phyloP scores from a whole-genome alignment of 2,888 invertebrate genomes.

The Hirtodrosophila trivittata region DNA sequence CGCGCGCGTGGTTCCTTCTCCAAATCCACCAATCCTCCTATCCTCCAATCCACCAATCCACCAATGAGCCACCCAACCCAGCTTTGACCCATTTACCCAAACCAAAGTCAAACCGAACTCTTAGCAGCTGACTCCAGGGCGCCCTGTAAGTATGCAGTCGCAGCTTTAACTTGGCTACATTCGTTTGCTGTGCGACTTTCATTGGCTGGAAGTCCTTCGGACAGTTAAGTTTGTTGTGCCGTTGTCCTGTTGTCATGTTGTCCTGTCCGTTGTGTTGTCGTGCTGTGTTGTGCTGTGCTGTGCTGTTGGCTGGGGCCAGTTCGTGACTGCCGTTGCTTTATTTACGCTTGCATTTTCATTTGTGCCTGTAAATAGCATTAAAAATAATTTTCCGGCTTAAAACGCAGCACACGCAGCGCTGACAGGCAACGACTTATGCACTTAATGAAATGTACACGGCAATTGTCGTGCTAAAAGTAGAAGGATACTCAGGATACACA shows the following conservation, averaged over 20 bases:
- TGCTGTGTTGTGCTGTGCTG: not conserved
- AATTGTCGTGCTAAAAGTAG: conserved; percentile 53
- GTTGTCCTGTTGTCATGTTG: not conserved
- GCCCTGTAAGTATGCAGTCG: conserved; percentile 27
- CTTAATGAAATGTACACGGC: conserved; percentile 80
- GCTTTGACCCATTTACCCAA: too few species aligned
- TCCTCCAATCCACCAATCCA: not conserved
- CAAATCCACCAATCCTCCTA: not conserved
- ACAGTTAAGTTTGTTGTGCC: conserved; percentile 13
- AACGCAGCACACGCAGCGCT: conserved; percentile 58
- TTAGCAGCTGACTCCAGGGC: conserved; percentile 2
- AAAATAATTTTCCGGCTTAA: conserved; percentile 80
- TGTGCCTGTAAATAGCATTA: conserved; percentile 74
- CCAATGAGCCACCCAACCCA: not conserved
- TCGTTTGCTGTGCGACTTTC: conserved; percentile 20
- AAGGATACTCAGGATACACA: conserved; percentile 3
- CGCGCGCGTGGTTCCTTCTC: conserved; percentile 28
- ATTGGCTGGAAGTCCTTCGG: conserved; percentile 20
- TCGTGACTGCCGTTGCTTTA: conserved; percentile 67
- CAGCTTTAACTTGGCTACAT: conserved; percentile 39
- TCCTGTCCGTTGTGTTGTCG: not conserved
- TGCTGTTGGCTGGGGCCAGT: conserved; percentile 20
- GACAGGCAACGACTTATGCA: conserved; percentile 78
- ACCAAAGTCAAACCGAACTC: conserved; percentile 1
- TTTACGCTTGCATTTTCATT: conserved; percentile 76